Evolutionary conservation across 1,140 invertebrate genomes (phyloP).

Genomic region (Trichogramma pretiosum): DNA sequence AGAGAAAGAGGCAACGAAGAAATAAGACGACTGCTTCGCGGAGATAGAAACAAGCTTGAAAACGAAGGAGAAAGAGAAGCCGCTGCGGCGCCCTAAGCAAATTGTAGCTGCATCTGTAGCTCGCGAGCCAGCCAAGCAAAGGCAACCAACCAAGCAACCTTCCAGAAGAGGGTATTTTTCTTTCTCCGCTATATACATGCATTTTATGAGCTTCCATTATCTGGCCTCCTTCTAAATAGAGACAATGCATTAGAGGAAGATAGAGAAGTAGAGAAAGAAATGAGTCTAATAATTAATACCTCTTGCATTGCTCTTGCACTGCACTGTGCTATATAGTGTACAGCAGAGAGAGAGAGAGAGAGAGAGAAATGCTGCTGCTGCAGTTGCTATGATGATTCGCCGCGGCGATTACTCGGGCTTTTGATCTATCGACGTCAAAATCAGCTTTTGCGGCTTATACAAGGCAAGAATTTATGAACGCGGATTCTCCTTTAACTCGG

Average conservation of each 20-base stretch:
- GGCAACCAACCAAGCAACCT: no score
- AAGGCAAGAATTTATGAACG: constrained; percentile 15
- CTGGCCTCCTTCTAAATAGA: constrained; percentile 15
- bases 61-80: neutral
- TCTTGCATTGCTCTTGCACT: no score
- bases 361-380: no score
- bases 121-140: constrained; percentile 15
- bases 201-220: constrained; percentile 28
- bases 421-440: constrained; percentile 17
- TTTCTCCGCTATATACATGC: no score
- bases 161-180: no score
- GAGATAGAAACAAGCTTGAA: neutral
- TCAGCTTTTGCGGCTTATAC: constrained; percentile 12
- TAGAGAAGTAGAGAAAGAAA: no score
- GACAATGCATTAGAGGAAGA: no score
- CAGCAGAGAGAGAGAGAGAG: no score
- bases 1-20: neutral
- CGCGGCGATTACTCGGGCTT: neutral
- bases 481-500: constrained; percentile 7
- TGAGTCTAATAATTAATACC: constrained; percentile 18
- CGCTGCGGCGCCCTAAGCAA: constrained; percentile 26
- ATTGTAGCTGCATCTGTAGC: no score
- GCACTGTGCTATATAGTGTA: no score
- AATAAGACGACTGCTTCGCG: no score
- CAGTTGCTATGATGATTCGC: constrained; percentile 17